phyloP scores from a whole-genome alignment of 2,797 vertebrate species.

The Molossus molossus region DNA sequence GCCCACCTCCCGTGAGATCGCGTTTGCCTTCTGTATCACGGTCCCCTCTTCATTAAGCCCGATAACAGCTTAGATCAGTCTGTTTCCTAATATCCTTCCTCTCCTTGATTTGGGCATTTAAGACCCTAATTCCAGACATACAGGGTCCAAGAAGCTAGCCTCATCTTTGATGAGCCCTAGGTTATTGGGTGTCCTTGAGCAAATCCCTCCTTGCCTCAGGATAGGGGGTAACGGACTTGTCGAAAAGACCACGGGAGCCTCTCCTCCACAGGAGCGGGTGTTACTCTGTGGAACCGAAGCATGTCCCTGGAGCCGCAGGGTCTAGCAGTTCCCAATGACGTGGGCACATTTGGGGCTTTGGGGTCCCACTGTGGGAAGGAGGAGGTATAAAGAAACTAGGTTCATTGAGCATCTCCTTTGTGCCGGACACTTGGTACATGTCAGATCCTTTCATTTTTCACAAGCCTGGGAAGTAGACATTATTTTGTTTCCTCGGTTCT shows the following conservation, averaged over 20 bases:
- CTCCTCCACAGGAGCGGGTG: not conserved
- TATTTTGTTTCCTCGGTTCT: not conserved
- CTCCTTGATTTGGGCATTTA: not conserved
- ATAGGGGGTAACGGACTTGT: not conserved
- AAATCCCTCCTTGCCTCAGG: not conserved
- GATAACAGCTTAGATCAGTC: not conserved
- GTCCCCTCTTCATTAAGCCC: not conserved
- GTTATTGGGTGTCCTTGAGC: not conserved
- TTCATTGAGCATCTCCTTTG: not conserved
- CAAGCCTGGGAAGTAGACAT: not conserved
- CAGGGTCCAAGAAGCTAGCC: not conserved
- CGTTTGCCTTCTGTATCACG: not conserved
- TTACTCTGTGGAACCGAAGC: not conserved
- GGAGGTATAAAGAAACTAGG: not conserved
- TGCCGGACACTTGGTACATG: not conserved
- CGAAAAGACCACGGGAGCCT: not conserved
- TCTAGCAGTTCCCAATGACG: not conserved
- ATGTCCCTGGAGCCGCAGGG: not conserved
- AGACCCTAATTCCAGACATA: not conserved
- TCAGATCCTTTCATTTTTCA: slow-evolving; percentile 31
- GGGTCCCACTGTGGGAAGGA: not conserved
- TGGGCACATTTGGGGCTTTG: not conserved
- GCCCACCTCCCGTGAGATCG: not conserved
- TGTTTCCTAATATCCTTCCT: not conserved
- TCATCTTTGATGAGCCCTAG: not conserved